Conservation (phyloP, 1,140 invertebrate species). For the Drosophila leontia region DNA sequence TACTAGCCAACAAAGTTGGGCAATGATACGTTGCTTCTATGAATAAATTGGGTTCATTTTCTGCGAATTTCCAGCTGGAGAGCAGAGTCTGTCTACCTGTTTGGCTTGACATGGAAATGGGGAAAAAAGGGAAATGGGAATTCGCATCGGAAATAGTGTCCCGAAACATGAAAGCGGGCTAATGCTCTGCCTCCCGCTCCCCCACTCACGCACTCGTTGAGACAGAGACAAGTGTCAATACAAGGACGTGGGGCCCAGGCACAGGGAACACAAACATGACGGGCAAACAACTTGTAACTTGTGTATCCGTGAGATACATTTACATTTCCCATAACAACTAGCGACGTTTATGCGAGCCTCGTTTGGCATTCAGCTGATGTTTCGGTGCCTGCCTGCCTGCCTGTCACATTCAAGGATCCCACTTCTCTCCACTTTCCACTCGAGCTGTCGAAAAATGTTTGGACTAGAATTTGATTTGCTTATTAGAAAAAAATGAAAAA, state of each 20-base stretch:
- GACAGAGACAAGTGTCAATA: constrained; percentile 47
- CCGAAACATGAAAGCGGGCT: constrained; percentile 31
- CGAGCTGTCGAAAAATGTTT: constrained; percentile 26
- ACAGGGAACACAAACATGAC: constrained; percentile 38
- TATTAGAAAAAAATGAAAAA: constrained; percentile 30
- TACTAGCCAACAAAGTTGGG: constrained; percentile 29
- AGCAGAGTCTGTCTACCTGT: constrained; percentile 17
- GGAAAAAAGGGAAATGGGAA: constrained; percentile 33
- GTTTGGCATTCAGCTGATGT: constrained; percentile 53
- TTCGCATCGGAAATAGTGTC: constrained; percentile 42
- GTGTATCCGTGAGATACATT: constrained; percentile 64
- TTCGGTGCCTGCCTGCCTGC: constrained; percentile 11
- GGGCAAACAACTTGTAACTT: constrained; percentile 66
- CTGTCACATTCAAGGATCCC: constrained; percentile 19
- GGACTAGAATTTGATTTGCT: constrained; percentile 30
- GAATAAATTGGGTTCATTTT: constrained; percentile 52
- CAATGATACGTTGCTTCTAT: constrained; percentile 36
- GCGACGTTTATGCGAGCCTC: constrained; percentile 54
- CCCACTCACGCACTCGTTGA: constrained; percentile 37
- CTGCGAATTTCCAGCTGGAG: constrained; percentile 16
- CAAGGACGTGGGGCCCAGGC: constrained; percentile 12
- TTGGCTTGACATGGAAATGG: constrained; percentile 27
- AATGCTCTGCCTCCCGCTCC: constrained; percentile 10
- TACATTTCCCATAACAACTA: constrained; percentile 66
- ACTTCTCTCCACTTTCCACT: constrained; percentile 1